phyloP scores from a whole-genome alignment of 2,113 vertebrate genomes.

The Brachyistius frenatus region DNA sequence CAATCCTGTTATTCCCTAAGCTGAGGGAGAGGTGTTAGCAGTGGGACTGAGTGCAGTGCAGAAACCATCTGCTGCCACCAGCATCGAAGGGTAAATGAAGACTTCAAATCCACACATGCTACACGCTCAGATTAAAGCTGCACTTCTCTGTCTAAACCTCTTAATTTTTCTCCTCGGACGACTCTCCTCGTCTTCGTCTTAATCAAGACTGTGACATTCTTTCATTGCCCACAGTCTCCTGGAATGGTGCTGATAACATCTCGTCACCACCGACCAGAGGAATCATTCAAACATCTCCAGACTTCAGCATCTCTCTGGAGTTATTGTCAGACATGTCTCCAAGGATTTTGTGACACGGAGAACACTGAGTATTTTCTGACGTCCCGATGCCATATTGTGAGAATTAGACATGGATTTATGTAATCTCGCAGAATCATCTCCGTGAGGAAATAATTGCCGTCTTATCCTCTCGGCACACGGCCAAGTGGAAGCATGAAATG shows the following conservation, averaged over 20 bases:
- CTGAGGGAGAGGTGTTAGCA: constrained; percentile 53
- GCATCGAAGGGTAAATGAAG: constrained; percentile 65
- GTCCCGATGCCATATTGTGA: constrained; percentile 35
- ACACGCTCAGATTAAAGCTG: constrained; percentile 30
- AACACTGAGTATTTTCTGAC: constrained; percentile 7
- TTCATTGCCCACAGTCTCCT: background rate
- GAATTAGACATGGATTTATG: constrained; percentile 70
- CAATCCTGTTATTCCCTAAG: constrained; percentile 68
- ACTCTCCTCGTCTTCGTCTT: constrained; percentile 34
- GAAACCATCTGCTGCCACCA: constrained; percentile 69
- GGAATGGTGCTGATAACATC: no score
- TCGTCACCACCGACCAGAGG: constrained; percentile 17
- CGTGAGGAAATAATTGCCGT: constrained; percentile 69
- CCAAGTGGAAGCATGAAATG: constrained; percentile 69
- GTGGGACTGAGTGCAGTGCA: constrained; percentile 59
- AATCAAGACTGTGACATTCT: constrained; percentile 27
- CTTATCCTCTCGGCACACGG: constrained; percentile 65
- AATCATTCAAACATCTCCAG: background rate
- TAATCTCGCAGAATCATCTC: constrained; percentile 70
- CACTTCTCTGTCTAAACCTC: constrained; percentile 26
- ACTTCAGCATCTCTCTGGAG: background rate
- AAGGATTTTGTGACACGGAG: constrained; percentile 14
- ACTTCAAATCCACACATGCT: constrained; percentile 54
- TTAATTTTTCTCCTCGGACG: constrained; percentile 22
- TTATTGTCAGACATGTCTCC: constrained; percentile 12